phyloP scores from a whole-genome alignment of 1,140 invertebrate genomes.

The Proctacanthus coquilletti region DNA sequence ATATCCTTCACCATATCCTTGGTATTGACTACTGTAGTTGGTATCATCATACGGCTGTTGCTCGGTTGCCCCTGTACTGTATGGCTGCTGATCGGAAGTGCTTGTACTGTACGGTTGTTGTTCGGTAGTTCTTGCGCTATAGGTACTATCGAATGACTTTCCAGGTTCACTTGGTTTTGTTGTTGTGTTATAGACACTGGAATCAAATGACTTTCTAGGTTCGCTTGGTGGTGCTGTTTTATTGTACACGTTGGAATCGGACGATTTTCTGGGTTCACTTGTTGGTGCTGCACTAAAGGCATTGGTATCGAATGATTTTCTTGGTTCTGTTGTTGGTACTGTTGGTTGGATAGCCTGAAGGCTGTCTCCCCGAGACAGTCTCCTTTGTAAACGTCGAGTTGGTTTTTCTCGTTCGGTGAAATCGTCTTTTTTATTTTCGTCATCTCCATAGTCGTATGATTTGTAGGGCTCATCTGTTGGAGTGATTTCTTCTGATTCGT shows the following conservation, averaged over 20 bases:
- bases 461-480: constrained; percentile 13
- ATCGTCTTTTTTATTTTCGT: constrained; percentile 30
- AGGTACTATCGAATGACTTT: not conserved
- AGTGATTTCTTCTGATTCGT: constrained; percentile 3
- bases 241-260: not conserved
- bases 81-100: constrained; percentile 8
- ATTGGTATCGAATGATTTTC: not conserved
- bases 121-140: too few species aligned
- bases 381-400: constrained; percentile 3
- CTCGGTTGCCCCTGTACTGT: constrained; percentile 9
- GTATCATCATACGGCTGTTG: constrained; percentile 1
- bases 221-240: not conserved
- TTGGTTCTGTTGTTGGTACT: not conserved
- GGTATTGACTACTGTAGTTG: too few species aligned
- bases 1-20: too few species aligned
- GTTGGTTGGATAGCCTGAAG: not conserved
- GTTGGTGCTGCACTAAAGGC: not conserved
- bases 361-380: not conserved
- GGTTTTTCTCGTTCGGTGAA: constrained; percentile 25
- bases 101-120: constrained; percentile 9
- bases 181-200: not conserved
- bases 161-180: not conserved
- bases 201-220: not conserved
- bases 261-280: not conserved
- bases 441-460: constrained; percentile 22